Evolutionary conservation across 2,888 invertebrate genomes (phyloP), one percentile per base, ranked within the genome.

Genomic region (Crossocerus cetratus): DNA sequence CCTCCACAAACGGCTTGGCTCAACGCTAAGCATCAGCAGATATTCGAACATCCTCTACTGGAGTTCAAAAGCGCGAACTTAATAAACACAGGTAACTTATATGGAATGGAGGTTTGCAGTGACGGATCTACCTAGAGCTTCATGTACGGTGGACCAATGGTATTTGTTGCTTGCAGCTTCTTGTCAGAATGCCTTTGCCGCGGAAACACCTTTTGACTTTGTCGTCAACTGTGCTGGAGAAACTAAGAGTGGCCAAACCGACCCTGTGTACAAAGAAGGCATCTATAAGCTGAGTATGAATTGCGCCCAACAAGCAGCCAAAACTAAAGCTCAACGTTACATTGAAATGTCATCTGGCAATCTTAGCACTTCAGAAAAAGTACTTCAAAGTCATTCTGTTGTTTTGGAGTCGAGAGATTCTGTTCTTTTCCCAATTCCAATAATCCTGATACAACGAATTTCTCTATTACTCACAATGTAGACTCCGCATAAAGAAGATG

Each of bases 1-100:
- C 97, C 97, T 61, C 98, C 98, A 1, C 96, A 96, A 90, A 95
- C 97, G 85, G 98, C 97, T 2, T 98, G 97, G 95, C 91, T 98
- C 44, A 97, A 96, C 90, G 91, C 93, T 1, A 91, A 91, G 72
- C 97, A 97, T 86, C 92, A 93, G 80, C 93, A 93, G 84, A 91
- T 93, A 57, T 97, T 97, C 90, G 93, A 94, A 70, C 93, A 94
- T 91, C 92, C 95, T 74, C 92, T 94, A 87, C 95, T 98, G 11
- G 96, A 97, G 90, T 98, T 97, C 90, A 95, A 93, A 90, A 98
- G 98, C 92, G 96, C 97, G 65, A 98, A 98, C 92, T 93, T 98
- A 76, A 97, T 98, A 76, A 96, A 96, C 91, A 91, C 94, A 91
- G 94, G 97, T 97, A 92, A 65, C 20, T 22, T 1, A 4, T 23